phyloP scores from a whole-genome alignment of 2,113 vertebrate genomes.

The Indicator indicator region DNA sequence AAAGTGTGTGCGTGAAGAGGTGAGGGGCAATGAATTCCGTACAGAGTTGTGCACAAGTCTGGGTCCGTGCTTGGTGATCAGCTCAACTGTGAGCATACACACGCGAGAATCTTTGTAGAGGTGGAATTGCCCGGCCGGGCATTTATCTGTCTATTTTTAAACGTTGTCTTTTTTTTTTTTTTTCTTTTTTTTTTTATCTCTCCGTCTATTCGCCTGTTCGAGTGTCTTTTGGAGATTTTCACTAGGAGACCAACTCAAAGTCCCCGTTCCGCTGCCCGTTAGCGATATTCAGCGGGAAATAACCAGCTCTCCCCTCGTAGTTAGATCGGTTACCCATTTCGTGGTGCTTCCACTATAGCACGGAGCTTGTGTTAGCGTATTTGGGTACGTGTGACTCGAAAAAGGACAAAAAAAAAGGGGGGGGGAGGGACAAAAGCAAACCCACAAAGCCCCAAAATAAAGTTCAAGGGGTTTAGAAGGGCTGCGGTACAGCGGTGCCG shows the following conservation, averaged over 20 bases:
- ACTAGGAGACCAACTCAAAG: background rate
- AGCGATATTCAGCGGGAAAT: background rate
- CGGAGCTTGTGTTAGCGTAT: background rate
- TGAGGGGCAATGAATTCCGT: background rate
- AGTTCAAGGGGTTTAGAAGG: background rate
- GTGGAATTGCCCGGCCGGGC: background rate
- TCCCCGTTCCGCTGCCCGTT: background rate
- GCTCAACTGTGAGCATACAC: background rate
- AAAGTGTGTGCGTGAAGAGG: background rate
- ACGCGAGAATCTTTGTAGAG: background rate
- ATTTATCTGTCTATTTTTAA: background rate
- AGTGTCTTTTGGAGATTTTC: background rate
- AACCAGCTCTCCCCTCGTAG: background rate
- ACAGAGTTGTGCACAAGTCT: background rate
- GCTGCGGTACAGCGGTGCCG: background rate
- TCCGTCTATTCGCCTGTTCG: background rate
- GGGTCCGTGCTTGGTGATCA: background rate
- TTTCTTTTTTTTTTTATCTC: background rate
- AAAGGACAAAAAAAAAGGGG: background rate
- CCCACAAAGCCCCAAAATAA: background rate
- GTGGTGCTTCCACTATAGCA: background rate
- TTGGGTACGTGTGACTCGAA: background rate
- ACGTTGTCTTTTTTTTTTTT: background rate
- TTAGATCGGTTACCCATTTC: background rate
- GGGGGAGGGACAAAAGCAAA: too few species aligned